phyloP scores from a whole-genome alignment of 2,888 invertebrate genomes.

The Melangyna quadrimaculata region DNA sequence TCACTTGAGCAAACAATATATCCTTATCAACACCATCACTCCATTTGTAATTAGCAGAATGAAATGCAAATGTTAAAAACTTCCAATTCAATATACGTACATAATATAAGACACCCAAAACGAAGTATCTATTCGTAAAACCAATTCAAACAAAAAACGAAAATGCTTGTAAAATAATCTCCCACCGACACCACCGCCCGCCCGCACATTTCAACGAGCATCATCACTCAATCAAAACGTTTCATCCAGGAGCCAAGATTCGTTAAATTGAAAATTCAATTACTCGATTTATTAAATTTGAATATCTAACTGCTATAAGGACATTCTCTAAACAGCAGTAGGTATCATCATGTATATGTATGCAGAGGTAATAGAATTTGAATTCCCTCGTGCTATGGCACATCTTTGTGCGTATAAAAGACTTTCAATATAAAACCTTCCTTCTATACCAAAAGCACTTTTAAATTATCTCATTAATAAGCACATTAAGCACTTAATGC shows the following conservation, averaged over 20 bases:
- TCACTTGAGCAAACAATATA: slow-evolving; percentile 7
- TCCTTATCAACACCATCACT: slow-evolving; percentile 6
- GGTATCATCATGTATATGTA: neutral
- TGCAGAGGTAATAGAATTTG: neutral
- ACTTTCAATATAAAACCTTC: neutral
- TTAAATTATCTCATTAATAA: slow-evolving; percentile 62
- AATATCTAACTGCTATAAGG: neutral
- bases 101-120: neutral
- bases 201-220: neutral
- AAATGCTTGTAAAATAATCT: neutral
- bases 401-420: neutral
- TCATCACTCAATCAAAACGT: slow-evolving; percentile 26
- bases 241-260: slow-evolving; percentile 9
- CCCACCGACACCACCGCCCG: neutral
- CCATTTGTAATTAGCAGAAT: slow-evolving; percentile 7
- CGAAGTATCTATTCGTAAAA: neutral
- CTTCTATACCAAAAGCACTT: slow-evolving; percentile 17
- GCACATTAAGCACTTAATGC: slow-evolving; percentile 62
- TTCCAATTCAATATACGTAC: slow-evolving; percentile 4
- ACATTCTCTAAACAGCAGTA: neutral
- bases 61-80: slow-evolving; percentile 1
- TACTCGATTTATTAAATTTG: slow-evolving; percentile 18
- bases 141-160: neutral
- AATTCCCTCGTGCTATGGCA: neutral
- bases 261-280: slow-evolving; percentile 24